Percentiles rank a stretch among this genome's conserved stretches.
Conservation (phyloP, 2,113 vertebrate species). For the Chloebia gouldiae region DNA sequence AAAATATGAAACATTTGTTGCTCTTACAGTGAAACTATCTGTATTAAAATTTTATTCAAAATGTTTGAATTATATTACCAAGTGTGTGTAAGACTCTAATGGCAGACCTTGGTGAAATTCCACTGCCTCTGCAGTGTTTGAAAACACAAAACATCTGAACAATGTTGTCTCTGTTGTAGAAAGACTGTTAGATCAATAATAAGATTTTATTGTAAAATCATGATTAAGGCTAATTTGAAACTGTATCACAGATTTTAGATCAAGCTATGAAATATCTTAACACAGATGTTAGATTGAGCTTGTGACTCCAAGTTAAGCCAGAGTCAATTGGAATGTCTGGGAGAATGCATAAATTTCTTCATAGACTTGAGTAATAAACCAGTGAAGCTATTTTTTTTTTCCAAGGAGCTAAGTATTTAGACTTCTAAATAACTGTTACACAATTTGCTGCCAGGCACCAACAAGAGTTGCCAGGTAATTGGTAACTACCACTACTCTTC, state of each 20-base stretch:
- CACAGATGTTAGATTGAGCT: neutral
- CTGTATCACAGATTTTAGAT: neutral
- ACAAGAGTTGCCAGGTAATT: neutral
- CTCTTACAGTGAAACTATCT: neutral
- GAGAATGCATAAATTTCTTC: neutral
- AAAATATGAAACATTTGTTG: neutral
- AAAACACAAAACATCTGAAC: neutral
- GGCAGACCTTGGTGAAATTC: neutral
- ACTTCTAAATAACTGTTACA: neutral
- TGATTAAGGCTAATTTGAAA: neutral
- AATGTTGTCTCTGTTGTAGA: neutral
- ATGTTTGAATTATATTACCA: neutral
- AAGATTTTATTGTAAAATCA: neutral
- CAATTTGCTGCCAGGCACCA: neutral
- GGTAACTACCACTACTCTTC: neutral
- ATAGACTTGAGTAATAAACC: neutral
- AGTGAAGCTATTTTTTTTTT: neutral
- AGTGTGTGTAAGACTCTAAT: neutral
- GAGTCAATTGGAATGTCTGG: neutral
- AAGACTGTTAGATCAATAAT: neutral
- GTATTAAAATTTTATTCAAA: neutral
- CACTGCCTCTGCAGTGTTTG: neutral
- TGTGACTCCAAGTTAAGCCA: neutral
- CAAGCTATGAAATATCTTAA: neutral
- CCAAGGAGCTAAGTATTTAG: neutral